phyloP scores from a whole-genome alignment of 2,888 invertebrate genomes.

The Hyposoter dolosus region DNA sequence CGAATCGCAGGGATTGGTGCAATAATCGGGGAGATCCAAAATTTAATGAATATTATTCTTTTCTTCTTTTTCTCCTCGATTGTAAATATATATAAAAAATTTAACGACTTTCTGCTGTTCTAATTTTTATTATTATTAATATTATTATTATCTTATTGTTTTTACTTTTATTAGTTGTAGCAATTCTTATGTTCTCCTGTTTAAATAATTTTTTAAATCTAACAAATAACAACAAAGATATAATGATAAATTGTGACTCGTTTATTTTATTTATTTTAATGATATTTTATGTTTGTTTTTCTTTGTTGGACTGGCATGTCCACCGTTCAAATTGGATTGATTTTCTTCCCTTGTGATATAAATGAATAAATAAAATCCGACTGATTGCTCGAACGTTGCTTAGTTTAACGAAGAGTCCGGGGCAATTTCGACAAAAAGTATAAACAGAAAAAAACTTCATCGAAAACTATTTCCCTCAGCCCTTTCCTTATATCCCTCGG shows the following conservation, averaged over 20 bases:
- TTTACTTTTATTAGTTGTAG: slow-evolving; percentile 19
- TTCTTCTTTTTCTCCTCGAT: slow-evolving; percentile 38
- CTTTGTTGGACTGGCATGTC: slow-evolving; percentile 7
- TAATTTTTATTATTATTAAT: slow-evolving; percentile 20
- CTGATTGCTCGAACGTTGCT: slow-evolving; percentile 24
- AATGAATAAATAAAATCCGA: slow-evolving; percentile 28
- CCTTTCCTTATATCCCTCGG: slow-evolving; percentile 48
- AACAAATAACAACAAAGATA: slow-evolving; percentile 37
- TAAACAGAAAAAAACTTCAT: not conserved
- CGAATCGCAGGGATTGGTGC: slow-evolving; percentile 66
- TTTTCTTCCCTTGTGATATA: slow-evolving; percentile 44
- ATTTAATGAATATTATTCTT: slow-evolving; percentile 3
- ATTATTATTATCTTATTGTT: slow-evolving; percentile 39
- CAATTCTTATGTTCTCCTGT: slow-evolving; percentile 24
- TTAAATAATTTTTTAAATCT: slow-evolving; percentile 12
- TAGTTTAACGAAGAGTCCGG: slow-evolving; percentile 37
- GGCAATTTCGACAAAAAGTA: not conserved
- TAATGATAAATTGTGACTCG: slow-evolving; percentile 41
- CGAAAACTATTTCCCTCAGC: slow-evolving; percentile 5
- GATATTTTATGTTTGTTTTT: slow-evolving; percentile 29
- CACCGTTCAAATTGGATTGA: slow-evolving; percentile 12
- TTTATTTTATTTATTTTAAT: slow-evolving; percentile 50
- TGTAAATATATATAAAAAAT: slow-evolving; percentile 58
- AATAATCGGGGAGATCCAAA: slow-evolving; percentile 61
- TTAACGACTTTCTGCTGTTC: slow-evolving; percentile 45